These are phyloP conservation scores for Polypedilum pembai DNA, from an alignment of 1,140 invertebrate genomes.

Conservation along the genomic window DNA sequence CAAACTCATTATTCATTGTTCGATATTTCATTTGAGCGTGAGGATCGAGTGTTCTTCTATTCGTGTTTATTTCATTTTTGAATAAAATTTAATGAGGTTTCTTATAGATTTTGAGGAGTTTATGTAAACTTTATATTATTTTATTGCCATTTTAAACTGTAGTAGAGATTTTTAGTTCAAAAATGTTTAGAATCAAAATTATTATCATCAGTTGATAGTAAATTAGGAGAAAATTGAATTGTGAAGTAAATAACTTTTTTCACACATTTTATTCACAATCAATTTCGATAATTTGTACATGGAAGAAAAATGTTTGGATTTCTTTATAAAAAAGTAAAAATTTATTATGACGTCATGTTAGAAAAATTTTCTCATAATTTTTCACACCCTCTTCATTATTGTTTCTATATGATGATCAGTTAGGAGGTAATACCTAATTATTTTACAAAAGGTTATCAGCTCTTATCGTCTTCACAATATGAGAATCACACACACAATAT, in stretches of 20 bases:
- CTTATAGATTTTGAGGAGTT: not conserved
- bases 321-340: not conserved
- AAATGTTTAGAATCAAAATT: not conserved
- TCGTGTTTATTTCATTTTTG: not conserved
- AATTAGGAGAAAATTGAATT: not conserved
- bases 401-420: not conserved
- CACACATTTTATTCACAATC: not conserved
- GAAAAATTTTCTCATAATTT: not conserved
- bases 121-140: not conserved
- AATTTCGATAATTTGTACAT: not conserved
- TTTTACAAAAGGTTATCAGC: not conserved
- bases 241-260: not conserved
- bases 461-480: not conserved
- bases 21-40: not conserved
- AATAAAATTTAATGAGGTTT: not conserved
- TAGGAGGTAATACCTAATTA: not conserved
- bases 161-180: not conserved
- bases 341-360: not conserved
- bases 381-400: not conserved
- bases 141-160: not conserved
- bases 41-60: not conserved
- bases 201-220: not conserved
- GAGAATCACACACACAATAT: not conserved
- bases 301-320: not conserved
- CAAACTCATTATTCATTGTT: slow-evolving; percentile 1